Conservation (phyloP, 2,113 vertebrate species). For the Casuarius casuarius region DNA sequence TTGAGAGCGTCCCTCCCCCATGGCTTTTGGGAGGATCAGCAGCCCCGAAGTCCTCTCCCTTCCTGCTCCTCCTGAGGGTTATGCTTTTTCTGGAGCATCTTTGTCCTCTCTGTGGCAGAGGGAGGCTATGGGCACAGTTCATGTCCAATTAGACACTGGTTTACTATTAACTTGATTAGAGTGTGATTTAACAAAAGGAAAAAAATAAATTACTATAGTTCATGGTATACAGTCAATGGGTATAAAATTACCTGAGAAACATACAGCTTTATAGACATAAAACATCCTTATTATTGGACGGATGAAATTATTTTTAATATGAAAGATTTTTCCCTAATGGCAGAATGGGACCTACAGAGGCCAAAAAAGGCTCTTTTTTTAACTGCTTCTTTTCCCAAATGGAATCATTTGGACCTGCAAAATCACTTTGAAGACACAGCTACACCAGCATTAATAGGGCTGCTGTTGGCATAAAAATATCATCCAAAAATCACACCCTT, state of each 20-base stretch:
- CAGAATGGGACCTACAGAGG: not conserved
- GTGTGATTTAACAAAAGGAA: not conserved
- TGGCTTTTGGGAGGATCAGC: not conserved
- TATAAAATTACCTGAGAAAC: not conserved
- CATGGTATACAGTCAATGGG: rapidly evolving
- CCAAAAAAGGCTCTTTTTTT: not conserved
- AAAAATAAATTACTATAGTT: not conserved
- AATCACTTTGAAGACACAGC: slow-evolving; percentile 4
- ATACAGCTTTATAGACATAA: not conserved
- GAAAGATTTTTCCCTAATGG: not conserved
- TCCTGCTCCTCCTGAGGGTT: rapidly evolving
- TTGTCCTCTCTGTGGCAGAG: not conserved
- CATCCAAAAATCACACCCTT: slow-evolving; percentile 34
- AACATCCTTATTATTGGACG: not conserved
- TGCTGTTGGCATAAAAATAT: slow-evolving; percentile 5
- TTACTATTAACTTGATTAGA: not conserved
- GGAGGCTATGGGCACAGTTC: not conserved
- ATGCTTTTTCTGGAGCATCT: not conserved
- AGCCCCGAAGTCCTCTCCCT: not conserved
- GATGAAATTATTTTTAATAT: not conserved
- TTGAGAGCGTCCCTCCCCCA: not conserved
- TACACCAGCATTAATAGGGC: not conserved
- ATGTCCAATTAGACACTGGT: not conserved
- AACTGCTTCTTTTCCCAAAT: not conserved
- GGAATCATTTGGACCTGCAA: not conserved